These are phyloP conservation scores for Dermatemys mawii DNA, from an alignment of 2,113 vertebrate genomes.

Conservation along the genomic window DNA sequence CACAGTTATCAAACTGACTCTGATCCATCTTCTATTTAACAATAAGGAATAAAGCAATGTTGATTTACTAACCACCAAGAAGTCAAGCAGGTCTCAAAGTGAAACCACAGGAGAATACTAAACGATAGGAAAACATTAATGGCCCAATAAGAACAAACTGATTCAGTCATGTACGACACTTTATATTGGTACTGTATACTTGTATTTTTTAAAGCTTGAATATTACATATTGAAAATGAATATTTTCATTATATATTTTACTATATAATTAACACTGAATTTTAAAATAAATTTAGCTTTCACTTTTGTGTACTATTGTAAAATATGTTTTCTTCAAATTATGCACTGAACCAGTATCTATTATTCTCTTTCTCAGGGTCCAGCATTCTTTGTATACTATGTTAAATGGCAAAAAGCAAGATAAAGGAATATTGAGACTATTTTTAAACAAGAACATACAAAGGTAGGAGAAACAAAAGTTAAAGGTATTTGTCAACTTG, in stretches of 20 bases:
- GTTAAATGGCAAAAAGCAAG: not conserved
- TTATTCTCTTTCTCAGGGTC: not conserved
- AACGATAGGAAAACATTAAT: not conserved
- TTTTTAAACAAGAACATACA: too few relatives aligned
- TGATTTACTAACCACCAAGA: constrained; percentile 6
- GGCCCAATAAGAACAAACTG: not conserved
- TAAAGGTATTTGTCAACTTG: too few relatives aligned
- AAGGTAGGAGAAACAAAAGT: too few relatives aligned
- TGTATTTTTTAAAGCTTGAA: not conserved
- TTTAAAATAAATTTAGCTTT: not conserved
- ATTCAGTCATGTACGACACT: not conserved
- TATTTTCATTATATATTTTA: not conserved
- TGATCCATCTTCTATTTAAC: not conserved
- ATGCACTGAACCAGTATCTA: not conserved
- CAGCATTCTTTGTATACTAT: not conserved
- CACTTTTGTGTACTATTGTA: rapidly evolving
- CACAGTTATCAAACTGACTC: constrained; percentile 30
- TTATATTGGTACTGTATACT: not conserved
- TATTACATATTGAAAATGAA: not conserved
- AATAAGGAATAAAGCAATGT: not conserved
- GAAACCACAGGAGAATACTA: not conserved
- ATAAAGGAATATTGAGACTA: too few relatives aligned
- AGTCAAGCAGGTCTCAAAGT: not conserved
- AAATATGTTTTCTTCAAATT: too few relatives aligned
- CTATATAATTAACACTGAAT: not conserved